phyloP scores from a whole-genome alignment of 1,140 invertebrate species.

The Papilio polytes region DNA sequence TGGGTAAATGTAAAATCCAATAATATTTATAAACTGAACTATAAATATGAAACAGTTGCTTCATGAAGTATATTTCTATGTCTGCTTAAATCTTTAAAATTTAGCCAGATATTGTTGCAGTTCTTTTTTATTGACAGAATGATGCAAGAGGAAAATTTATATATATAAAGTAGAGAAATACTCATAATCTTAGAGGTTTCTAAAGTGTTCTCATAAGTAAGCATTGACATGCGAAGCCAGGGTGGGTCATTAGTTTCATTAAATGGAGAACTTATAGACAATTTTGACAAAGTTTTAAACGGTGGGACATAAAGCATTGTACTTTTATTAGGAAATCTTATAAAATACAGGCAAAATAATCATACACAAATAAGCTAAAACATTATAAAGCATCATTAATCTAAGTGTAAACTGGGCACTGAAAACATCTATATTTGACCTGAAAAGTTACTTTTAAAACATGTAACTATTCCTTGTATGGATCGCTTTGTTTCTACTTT shows the following conservation, averaged over 20 bases:
- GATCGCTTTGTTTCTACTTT: too few species aligned
- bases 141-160: too few species aligned
- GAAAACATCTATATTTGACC: slow-evolving; percentile 3
- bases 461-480: too few species aligned
- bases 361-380: not conserved
- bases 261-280: not conserved
- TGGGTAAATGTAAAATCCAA: not conserved
- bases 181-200: too few species aligned
- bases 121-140: too few species aligned
- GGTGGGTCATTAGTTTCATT: not conserved
- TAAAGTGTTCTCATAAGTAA: too few species aligned
- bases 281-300: slow-evolving; percentile 31
- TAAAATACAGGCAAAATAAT: not conserved
- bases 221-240: too few species aligned
- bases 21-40: too few species aligned
- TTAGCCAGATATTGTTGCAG: too few species aligned
- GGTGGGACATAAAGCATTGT: slow-evolving; percentile 33
- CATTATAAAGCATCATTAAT: not conserved
- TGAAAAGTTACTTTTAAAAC: not conserved
- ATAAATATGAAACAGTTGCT: not conserved
- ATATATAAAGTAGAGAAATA: too few species aligned
- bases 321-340: slow-evolving; percentile 30
- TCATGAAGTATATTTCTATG: too few species aligned
- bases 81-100: too few species aligned
- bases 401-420: not conserved